Base-by-base conservation (phyloP, 2,113 vertebrate genomes). In the Clarias batrachus region DNA sequence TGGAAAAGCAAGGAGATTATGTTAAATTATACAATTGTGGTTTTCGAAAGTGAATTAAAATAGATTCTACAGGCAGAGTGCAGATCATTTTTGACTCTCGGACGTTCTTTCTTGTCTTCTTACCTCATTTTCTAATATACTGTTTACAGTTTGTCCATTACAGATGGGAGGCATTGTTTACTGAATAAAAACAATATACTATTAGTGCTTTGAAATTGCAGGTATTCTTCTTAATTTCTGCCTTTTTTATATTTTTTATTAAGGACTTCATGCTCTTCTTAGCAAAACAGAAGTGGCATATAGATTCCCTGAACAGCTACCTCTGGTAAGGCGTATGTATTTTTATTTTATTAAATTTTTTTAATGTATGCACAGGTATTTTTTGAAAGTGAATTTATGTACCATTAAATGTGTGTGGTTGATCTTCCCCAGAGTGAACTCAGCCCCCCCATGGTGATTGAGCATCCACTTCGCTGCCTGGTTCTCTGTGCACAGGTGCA, bases 401-500 rank as follows among this genome's bases (percentile, higher is more conserved):
- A 14, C 25, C 11, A 52, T 27, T 14, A 63, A 60, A n/a, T 71
- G 23, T 81, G 62, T 5, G 48, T 48, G 48, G 48, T 48, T 5
- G 7, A 48, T 37, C 73, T 62, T n/a, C 19, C 52, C 8, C 93
- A 99, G 98, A 97, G 97, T 90, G 97, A 99, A 91, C 95, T 99
- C 85, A 98, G 97, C 90, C 98, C 98, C 0, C 98, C 97, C 4
- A 96, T 97, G 94, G 90, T 99, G 82, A 97, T 99, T 86, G 98
- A 99, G 83, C 96, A 99, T 71, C 97, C 98, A 27, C 95, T 99
- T 0, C 96, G 98, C 88, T 99, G 97, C 92, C 93, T 99, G 57
- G 97, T 99, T 68, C 94, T 99, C 0, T 99, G 98, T 94, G 98
- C 97, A 59, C 98, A 99, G 94, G 98, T 99, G 85, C 97, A 99